These are phyloP conservation scores for Drosophila fuyamai DNA, from an alignment of 1,140 invertebrate genomes.

Conservation along the genomic window DNA sequence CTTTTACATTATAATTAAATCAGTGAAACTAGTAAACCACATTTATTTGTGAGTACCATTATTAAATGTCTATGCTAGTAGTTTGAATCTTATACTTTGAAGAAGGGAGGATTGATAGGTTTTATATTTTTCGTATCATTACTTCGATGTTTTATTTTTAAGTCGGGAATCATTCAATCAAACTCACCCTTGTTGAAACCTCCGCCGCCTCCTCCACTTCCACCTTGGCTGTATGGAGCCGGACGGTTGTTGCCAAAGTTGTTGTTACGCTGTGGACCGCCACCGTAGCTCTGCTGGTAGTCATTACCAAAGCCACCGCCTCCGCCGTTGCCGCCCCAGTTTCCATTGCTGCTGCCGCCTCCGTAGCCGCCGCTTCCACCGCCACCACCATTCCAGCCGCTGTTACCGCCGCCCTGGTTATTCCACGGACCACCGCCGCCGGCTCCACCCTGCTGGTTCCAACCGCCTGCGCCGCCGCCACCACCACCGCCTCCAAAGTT, in stretches of 20 bases:
- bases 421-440: constrained; percentile 73
- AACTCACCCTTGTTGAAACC: constrained; percentile 75
- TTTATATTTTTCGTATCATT: too few species aligned
- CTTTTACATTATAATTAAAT: too few species aligned
- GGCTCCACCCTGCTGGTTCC: constrained; percentile 68
- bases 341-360: constrained; percentile 53
- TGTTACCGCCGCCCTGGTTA: constrained; percentile 61
- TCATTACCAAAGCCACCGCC: constrained; percentile 89
- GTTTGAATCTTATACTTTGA: too few species aligned
- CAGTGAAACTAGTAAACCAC: too few species aligned
- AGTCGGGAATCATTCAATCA: too few species aligned
- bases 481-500: constrained; percentile 63
- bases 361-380: constrained; percentile 57
- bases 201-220: constrained; percentile 43
- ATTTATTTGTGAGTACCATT: too few species aligned
- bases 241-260: constrained; percentile 87
- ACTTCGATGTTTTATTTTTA: too few species aligned
- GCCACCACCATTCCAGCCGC: constrained; percentile 84
- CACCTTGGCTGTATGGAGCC: constrained; percentile 86
- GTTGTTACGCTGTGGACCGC: constrained; percentile 89
- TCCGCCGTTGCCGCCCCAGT: constrained; percentile 83
- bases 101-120: too few species aligned
- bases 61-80: too few species aligned
- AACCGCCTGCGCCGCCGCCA: constrained; percentile 60
- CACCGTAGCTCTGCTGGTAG: constrained; percentile 91